Evolutionary conservation across 2,797 vertebrate species (phyloP), one percentile per base, ranked within the genome.

Genomic region (Perodicticus potto): DNA sequence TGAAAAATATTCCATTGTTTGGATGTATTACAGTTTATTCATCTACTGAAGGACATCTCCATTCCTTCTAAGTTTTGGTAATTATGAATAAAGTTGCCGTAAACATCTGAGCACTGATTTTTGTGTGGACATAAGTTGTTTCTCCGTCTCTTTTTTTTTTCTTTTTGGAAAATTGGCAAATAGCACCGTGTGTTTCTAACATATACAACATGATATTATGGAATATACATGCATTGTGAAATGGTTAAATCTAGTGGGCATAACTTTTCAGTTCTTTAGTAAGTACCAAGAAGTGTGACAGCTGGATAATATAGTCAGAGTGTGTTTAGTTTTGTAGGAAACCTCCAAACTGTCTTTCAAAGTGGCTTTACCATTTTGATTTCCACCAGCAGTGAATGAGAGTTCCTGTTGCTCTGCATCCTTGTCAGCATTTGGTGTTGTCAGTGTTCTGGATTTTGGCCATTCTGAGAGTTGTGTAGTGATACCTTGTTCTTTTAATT

Each of bases 261-360:
- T 57, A 63, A 65, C 27, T 93, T 93, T 88, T 43, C 69, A 89
- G 10, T 45, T 74, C 40, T 23, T 74, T 74, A 65, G 69, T 73
- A 59, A 94, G 74, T 37, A 70, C 40, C 53, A 89, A 37, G 25
- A 63, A 77, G 22, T 83, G 22, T 59, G 82, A 43, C 55, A 78
- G 12, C 22, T 77, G 43, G 43, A 55, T 89, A 7, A 5, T 84
- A 20, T 70, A 70, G 14, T 84, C 65, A 78, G 63, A 65, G 23
- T 95, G 70, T 43, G 72, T 89, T 92, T 92, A 88, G 40, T 84
- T 95, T 69, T 87, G 25, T 61, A 76, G 37, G 53, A 76, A 59
- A 53, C 22, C 57, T n/a, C 78, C 76, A 67, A 32, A 59, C 53
- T 81, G 34, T 59, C n/a, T 87, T 23, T 49, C 29, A 37, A 53